Conservation (phyloP, 2,113 vertebrate genomes). For the Oryzias woworae region DNA sequence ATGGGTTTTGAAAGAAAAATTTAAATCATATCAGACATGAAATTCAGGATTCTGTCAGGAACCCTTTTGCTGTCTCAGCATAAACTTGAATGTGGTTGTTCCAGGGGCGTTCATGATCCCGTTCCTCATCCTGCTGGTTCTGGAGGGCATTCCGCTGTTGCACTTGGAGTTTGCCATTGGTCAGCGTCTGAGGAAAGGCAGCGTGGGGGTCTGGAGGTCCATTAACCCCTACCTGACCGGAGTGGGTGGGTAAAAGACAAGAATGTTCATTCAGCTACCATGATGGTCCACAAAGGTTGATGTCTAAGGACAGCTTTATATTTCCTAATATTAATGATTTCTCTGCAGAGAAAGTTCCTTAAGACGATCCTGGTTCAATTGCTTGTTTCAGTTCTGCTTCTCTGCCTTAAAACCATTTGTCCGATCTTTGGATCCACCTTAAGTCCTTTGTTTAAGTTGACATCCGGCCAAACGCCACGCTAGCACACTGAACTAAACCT, state of each 20-base stretch:
- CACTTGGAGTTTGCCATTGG: conserved; percentile 95
- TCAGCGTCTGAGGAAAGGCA: conserved; percentile 90
- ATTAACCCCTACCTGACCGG: conserved; percentile 88
- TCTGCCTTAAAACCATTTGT: not conserved
- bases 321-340: too few species aligned
- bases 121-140: conserved; percentile 91
- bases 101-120: conserved; percentile 98
- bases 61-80: not conserved
- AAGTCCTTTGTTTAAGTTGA: too few species aligned
- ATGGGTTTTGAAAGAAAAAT: too few species aligned
- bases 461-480: too few species aligned
- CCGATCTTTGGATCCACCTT: too few species aligned
- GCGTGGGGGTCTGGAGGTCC: conserved; percentile 87
- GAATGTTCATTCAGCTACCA: not conserved
- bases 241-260: conserved; percentile 79
- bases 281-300: not conserved
- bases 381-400: not conserved
- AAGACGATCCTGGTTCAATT: too few species aligned
- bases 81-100: conserved; percentile 12
- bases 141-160: conserved; percentile 93
- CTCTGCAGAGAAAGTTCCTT: too few species aligned
- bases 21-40: too few species aligned
- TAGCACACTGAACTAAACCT: too few species aligned
- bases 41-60: too few species aligned
- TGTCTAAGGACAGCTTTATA: too few species aligned